Evolutionary conservation across 2,888 invertebrate genomes (phyloP).

Genomic region (Malthinus flaveolus): DNA sequence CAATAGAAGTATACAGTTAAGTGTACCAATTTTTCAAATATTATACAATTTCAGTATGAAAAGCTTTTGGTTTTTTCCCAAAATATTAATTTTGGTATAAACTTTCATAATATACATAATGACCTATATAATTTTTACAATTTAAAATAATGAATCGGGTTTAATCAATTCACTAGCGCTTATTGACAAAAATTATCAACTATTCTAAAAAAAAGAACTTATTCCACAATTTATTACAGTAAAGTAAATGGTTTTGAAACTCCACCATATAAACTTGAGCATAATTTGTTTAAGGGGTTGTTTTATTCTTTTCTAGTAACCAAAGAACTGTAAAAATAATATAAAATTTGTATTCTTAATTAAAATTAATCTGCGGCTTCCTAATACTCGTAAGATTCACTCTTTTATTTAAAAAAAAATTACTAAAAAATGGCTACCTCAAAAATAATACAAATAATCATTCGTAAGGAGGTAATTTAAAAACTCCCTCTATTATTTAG

Average conservation of each 20-base stretch:
- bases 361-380: background rate
- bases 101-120: background rate
- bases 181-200: background rate
- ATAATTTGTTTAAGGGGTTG: background rate
- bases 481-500: too few relatives aligned
- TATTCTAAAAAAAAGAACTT: background rate
- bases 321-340: conserved; percentile 2
- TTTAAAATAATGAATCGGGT: background rate
- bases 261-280: too few relatives aligned
- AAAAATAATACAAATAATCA: too few relatives aligned
- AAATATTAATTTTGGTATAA: background rate
- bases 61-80: too few relatives aligned
- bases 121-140: conserved; percentile 2
- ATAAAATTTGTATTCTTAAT: background rate
- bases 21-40: background rate
- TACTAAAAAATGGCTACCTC: too few relatives aligned
- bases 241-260: too few relatives aligned
- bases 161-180: background rate
- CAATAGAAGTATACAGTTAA: conserved; percentile 1
- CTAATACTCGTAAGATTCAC: background rate
- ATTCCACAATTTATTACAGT: background rate
- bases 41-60: too few relatives aligned
- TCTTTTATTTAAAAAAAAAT: background rate
- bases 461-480: too few relatives aligned
- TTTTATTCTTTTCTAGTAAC: conserved; percentile 1